phyloP scores from a whole-genome alignment of 2,113 vertebrate genomes.

The Euleptes europaea region DNA sequence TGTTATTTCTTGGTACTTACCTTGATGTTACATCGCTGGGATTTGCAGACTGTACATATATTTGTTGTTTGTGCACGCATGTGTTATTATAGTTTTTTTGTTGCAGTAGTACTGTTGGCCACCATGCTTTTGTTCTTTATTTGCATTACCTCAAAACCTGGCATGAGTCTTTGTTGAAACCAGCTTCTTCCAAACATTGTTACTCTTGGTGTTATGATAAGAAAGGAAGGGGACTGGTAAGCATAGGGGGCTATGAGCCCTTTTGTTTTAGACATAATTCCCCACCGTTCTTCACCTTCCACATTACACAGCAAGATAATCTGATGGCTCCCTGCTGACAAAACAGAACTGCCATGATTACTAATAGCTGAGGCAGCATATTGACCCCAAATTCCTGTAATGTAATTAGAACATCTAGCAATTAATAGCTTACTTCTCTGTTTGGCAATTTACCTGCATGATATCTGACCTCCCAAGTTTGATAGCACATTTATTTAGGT shows the following conservation, averaged over 20 bases:
- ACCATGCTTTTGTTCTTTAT: too few relatives aligned
- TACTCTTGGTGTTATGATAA: not conserved
- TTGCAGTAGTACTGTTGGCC: too few relatives aligned
- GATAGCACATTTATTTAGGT: slow-evolving; percentile 22
- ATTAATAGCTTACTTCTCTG: slow-evolving; percentile 39
- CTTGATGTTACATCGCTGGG: too few relatives aligned
- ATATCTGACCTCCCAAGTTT: slow-evolving; percentile 23
- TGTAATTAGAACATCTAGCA: slow-evolving; percentile 33
- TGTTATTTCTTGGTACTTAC: too few relatives aligned
- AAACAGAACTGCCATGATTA: slow-evolving; percentile 14
- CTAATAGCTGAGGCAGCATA: slow-evolving; percentile 8
- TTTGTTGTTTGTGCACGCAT: too few relatives aligned
- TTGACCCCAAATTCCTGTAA: slow-evolving; percentile 25
- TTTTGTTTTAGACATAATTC: slow-evolving; percentile 3
- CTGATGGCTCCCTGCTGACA: not conserved
- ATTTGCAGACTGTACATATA: too few relatives aligned
- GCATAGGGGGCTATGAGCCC: not conserved
- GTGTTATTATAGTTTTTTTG: too few relatives aligned
- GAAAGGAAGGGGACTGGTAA: slow-evolving; percentile 13
- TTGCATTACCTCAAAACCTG: too few relatives aligned
- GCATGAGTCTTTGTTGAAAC: too few relatives aligned
- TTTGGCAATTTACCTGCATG: slow-evolving; percentile 27
- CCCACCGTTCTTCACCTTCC: slow-evolving; percentile 10
- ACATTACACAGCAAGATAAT: not conserved
- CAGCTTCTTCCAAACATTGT: not conserved